Evolutionary conservation across 2,888 invertebrate genomes (phyloP).

Genomic region (Schrankia costaestrigalis): DNA sequence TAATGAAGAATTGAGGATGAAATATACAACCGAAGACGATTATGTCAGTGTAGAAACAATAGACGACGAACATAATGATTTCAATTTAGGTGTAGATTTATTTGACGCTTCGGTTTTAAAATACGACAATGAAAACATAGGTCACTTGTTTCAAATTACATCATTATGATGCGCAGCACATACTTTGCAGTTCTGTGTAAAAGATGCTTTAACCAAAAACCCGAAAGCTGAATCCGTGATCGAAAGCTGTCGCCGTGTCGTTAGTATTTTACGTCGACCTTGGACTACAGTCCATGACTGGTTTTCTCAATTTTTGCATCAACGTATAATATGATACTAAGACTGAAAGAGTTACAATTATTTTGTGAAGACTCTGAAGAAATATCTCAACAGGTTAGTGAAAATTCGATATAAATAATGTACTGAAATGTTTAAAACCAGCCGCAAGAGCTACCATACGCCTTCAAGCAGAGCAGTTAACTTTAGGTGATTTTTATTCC

Average conservation of each 20-base stretch:
- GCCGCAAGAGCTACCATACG: constrained; percentile 3
- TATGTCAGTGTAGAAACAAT: too few species aligned
- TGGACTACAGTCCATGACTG: constrained; percentile 1
- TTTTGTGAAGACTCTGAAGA: constrained; percentile 4
- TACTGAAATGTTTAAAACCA: constrained; percentile 3
- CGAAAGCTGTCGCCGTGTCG: constrained; percentile 4
- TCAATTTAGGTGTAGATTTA: too few species aligned
- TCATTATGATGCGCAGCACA: too few species aligned
- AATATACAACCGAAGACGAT: not conserved
- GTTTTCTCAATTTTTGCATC: constrained; percentile 3
- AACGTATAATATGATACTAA: constrained; percentile 2
- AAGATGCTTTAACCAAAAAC: constrained; percentile 1
- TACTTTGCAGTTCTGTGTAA: too few species aligned
- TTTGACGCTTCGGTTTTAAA: too few species aligned
- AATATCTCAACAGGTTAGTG: constrained; percentile 3
- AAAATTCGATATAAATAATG: constrained; percentile 4
- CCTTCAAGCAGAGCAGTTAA: constrained; percentile 5
- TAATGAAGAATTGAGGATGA: not conserved
- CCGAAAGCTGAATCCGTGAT: constrained; percentile 3
- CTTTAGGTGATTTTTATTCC: constrained; percentile 4
- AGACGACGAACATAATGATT: too few species aligned
- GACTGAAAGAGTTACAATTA: constrained; percentile 2
- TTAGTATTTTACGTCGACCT: constrained; percentile 5
- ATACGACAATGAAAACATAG: too few species aligned
- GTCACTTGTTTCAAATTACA: too few species aligned